phyloP scores from a whole-genome alignment of 2,797 vertebrate genomes.

The Bovichtus variegatus region DNA sequence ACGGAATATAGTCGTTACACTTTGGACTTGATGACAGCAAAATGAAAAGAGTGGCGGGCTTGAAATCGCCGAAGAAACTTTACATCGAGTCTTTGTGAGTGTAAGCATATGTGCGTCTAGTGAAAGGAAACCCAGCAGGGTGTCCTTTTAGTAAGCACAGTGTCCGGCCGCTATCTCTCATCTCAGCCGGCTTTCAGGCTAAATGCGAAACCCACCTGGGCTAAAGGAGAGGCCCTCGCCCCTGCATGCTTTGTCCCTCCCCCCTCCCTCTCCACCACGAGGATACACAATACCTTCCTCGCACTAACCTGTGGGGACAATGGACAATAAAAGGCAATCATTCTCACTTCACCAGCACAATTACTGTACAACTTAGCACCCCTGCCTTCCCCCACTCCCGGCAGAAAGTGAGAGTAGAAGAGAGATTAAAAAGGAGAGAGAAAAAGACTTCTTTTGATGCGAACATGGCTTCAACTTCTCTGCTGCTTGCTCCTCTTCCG shows the following conservation, averaged over 20 bases:
- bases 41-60: constrained; percentile 40
- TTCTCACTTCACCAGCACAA: constrained; percentile 68
- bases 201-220: constrained; percentile 91
- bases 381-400: neutral
- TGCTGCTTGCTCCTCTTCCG: constrained; percentile 52
- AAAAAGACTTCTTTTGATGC: constrained; percentile 35
- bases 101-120: constrained; percentile 17
- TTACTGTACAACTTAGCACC: constrained; percentile 65
- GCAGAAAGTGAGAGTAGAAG: constrained; percentile 35
- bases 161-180: constrained; percentile 74
- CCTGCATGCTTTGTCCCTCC: constrained; percentile 76
- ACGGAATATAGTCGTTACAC: constrained; percentile 43
- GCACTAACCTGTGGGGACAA: constrained; percentile 88
- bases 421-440: constrained; percentile 24
- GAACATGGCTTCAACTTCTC: constrained; percentile 33
- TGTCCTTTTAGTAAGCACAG: constrained; percentile 21
- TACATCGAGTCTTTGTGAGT: constrained; percentile 33
- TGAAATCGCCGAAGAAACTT: constrained; percentile 30
- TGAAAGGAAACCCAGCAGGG: constrained; percentile 20
- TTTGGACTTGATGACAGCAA: constrained; percentile 43
- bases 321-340: constrained; percentile 81
- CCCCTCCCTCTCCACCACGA: constrained; percentile 69
- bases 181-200: constrained; percentile 84
- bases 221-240: constrained; percentile 84
- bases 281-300: constrained; percentile 85